Evolutionary conservation across 2,113 vertebrate species (phyloP).

Genomic region (Pedionomus torquatus): DNA sequence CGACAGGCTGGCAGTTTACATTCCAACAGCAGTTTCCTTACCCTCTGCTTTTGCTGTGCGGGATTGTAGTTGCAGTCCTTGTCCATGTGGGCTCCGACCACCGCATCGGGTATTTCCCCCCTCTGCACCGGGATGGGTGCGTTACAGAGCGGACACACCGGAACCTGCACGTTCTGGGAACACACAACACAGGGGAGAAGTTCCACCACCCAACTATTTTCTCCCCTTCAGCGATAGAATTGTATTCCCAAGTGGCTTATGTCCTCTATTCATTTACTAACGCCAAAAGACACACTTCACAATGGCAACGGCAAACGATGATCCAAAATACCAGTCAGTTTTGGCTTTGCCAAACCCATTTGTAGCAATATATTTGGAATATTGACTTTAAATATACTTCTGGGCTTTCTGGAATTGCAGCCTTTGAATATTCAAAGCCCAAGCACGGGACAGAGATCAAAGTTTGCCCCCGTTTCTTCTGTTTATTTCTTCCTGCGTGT

Average conservation of each 20-base stretch:
- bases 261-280: not conserved
- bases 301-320: not conserved
- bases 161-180: constrained; percentile 89
- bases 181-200: not conserved
- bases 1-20: not conserved
- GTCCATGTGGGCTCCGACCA: constrained; percentile 91
- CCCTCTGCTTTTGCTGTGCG: constrained; percentile 83
- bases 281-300: not conserved
- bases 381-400: not conserved
- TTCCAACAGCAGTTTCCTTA: constrained; percentile 32
- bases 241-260: not conserved
- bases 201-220: not conserved
- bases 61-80: constrained; percentile 84
- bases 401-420: not conserved
- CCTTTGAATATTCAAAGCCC: not conserved
- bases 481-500: not conserved
- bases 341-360: not conserved
- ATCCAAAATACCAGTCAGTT: not conserved
- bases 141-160: constrained; percentile 90
- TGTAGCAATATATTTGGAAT: not conserved
- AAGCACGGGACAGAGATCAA: not conserved
- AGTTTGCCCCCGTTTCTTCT: not conserved
- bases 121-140: constrained; percentile 83
- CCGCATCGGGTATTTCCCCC: constrained; percentile 87
- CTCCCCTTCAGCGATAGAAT: not conserved